Percentiles rank a stretch among this genome's conserved stretches.
Evolutionary conservation across 2,113 vertebrate species (phyloP).

Genomic region (Scolopax mira): DNA sequence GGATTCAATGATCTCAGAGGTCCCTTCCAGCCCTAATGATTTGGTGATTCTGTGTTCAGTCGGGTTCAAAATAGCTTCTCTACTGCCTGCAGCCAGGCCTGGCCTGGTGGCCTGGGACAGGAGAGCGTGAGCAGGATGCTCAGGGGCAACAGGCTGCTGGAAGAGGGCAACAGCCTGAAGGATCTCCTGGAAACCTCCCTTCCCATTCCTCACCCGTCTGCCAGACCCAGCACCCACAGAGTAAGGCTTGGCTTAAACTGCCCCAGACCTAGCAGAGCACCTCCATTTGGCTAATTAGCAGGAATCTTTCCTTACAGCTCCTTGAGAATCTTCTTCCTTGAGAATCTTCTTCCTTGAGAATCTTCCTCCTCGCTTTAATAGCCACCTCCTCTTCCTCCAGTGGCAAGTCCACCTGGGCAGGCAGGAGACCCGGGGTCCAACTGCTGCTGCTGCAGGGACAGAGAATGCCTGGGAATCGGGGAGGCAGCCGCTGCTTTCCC

Average conservation of each 20-base stretch:
- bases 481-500: background rate
- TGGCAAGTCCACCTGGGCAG: background rate
- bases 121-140: accelerated
- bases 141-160: background rate
- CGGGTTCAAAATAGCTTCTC: background rate
- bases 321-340: background rate
- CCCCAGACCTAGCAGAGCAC: background rate
- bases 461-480: background rate
- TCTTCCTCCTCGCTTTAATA: background rate
- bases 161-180: background rate
- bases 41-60: too few relatives aligned
- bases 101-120: accelerated
- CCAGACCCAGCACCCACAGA: background rate
- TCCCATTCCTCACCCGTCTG: accelerated
- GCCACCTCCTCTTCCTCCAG: background rate
- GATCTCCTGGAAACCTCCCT: background rate
- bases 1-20: too few relatives aligned
- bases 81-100: accelerated
- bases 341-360: background rate
- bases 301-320: background rate
- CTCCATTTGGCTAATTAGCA: background rate
- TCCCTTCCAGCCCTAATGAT: too few relatives aligned
- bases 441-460: background rate
- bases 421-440: accelerated
- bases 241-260: accelerated